phyloP scores from a whole-genome alignment of 1,140 invertebrate genomes.

The Colletes latitarsis region DNA sequence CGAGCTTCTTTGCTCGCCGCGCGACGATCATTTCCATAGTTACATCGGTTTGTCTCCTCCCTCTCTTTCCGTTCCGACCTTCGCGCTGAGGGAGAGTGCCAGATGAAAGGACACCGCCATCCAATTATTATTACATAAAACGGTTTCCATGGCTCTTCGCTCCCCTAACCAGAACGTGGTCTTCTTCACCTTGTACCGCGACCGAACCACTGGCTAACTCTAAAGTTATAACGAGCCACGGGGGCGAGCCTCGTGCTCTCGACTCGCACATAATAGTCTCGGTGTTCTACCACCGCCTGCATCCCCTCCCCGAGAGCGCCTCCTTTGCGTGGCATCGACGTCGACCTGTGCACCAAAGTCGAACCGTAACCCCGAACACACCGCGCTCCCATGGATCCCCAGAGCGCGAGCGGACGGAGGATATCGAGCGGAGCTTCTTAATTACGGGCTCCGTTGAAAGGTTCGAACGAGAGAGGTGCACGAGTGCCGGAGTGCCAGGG shows the following conservation, averaged over 20 bases:
- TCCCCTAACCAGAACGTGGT: constrained; percentile 57
- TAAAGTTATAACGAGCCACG: constrained; percentile 76
- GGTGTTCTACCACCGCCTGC: constrained; percentile 37
- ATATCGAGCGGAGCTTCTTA: constrained; percentile 69
- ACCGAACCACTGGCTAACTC: constrained; percentile 75
- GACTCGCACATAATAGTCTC: constrained; percentile 70
- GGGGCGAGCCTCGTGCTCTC: constrained; percentile 66
- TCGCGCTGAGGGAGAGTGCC: constrained; percentile 24
- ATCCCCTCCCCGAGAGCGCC: not conserved
- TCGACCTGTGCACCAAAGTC: constrained; percentile 32
- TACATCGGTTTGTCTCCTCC: constrained; percentile 50
- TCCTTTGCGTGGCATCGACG: constrained; percentile 38
- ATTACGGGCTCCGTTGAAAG: constrained; percentile 65
- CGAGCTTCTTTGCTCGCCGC: constrained; percentile 35
- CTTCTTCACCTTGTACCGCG: constrained; percentile 72
- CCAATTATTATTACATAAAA: constrained; percentile 80
- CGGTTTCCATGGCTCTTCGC: constrained; percentile 67
- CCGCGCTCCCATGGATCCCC: constrained; percentile 33
- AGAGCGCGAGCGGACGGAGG: constrained; percentile 32
- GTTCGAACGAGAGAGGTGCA: constrained; percentile 12
- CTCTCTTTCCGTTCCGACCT: constrained; percentile 49
- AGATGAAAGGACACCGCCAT: constrained; percentile 79
- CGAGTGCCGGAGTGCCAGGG: constrained; percentile 8
- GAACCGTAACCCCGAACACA: constrained; percentile 23
- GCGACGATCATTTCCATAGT: constrained; percentile 60